Evolutionary conservation across 2,888 invertebrate species (phyloP).

Genomic region (Stictocephala bisonia): DNA sequence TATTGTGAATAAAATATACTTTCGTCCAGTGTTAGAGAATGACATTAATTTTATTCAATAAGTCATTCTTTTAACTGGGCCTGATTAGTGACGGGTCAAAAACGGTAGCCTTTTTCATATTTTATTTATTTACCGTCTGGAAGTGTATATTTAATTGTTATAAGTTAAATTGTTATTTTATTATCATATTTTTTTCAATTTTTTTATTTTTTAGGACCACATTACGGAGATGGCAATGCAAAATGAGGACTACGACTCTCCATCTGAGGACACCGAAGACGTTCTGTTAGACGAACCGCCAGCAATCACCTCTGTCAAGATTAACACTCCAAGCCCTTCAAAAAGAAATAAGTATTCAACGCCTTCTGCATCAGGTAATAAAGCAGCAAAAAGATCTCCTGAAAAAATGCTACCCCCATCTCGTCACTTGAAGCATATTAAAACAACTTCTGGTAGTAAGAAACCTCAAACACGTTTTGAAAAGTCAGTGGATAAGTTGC

Average conservation of each 20-base stretch:
- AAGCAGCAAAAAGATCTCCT: constrained; percentile 21
- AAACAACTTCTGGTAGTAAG: constrained; percentile 25
- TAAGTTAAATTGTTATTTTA: neutral
- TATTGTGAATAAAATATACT: no score
- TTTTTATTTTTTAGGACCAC: constrained; percentile 17
- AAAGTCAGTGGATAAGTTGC: constrained; percentile 30
- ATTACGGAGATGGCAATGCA: constrained; percentile 15
- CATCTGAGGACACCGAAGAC: constrained; percentile 13
- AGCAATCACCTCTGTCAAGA: neutral
- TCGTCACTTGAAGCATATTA: constrained; percentile 20
- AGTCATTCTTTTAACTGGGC: no score
- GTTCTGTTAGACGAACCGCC: constrained; percentile 5
- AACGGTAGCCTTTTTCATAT: no score
- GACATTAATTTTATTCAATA: no score
- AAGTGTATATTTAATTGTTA: neutral
- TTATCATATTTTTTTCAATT: constrained; percentile 18
- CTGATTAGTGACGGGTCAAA: no score
- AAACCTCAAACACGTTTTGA: constrained; percentile 28
- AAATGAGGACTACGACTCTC: constrained; percentile 15
- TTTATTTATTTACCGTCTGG: neutral
- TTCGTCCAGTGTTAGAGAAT: no score
- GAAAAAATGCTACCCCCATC: neutral
- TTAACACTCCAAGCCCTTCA: constrained; percentile 17
- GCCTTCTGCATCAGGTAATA: constrained; percentile 17
- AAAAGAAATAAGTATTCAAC: constrained; percentile 9